These are phyloP conservation scores for Drosophila kuntzei DNA, from an alignment of 2,888 invertebrate genomes.

Conservation along the genomic window DNA sequence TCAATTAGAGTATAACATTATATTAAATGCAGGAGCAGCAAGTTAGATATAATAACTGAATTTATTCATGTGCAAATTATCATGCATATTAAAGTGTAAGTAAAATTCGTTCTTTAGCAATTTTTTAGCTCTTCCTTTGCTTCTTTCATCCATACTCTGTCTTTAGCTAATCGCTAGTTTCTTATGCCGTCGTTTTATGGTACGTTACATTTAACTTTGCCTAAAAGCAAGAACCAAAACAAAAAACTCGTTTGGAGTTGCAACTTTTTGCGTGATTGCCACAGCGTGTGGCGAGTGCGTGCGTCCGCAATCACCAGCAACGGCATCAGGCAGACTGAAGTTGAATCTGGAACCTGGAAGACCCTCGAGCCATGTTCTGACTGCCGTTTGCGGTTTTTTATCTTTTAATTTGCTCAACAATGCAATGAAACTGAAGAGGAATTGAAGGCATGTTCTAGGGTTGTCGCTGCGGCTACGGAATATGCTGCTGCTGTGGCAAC, in stretches of 20 bases:
- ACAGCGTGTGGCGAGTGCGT: slow-evolving; percentile 73
- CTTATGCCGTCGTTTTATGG: slow-evolving; percentile 58
- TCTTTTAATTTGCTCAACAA: slow-evolving; percentile 53
- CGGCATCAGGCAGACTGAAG: slow-evolving; percentile 38
- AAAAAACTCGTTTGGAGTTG: slow-evolving; percentile 63
- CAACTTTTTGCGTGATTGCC: slow-evolving; percentile 63
- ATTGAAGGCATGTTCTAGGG: slow-evolving; percentile 49
- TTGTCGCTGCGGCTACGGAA: slow-evolving; percentile 14
- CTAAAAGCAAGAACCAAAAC: slow-evolving; percentile 44
- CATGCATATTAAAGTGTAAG: slow-evolving; percentile 8
- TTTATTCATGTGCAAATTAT: background rate
- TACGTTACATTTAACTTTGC: slow-evolving; percentile 64
- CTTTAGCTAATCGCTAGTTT: slow-evolving; percentile 36
- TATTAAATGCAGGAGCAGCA: no score
- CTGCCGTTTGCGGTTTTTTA: slow-evolving; percentile 56
- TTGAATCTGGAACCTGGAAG: slow-evolving; percentile 25
- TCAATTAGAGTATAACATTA: no score
- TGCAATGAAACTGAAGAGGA: slow-evolving; percentile 35
- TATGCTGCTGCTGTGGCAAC: slow-evolving; percentile 35
- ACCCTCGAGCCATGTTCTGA: slow-evolving; percentile 53
- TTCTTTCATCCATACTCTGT: background rate
- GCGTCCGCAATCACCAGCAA: slow-evolving; percentile 59
- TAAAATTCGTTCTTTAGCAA: background rate
- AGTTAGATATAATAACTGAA: background rate
- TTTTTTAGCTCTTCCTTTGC: background rate